Evolutionary conservation across 2,113 vertebrate species (phyloP).

Genomic region (Rhea americana): DNA sequence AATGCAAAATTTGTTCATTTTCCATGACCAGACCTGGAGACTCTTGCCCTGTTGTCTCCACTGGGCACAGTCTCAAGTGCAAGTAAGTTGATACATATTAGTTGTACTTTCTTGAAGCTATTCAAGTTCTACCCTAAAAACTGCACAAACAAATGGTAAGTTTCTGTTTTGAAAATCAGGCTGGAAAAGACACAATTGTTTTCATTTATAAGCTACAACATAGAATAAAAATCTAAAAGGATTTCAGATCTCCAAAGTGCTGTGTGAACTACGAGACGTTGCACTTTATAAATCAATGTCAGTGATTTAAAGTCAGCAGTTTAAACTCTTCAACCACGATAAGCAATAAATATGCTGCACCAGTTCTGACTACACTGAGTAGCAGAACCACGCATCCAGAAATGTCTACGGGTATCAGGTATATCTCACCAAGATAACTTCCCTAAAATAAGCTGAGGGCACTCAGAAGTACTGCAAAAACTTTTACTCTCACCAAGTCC

Average conservation of each 20-base stretch:
- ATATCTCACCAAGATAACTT: background rate
- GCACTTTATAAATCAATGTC: background rate
- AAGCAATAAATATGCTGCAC: background rate
- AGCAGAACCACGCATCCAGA: background rate
- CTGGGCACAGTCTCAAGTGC: background rate
- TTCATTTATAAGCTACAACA: background rate
- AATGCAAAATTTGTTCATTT: background rate
- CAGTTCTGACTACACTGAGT: background rate
- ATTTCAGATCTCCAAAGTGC: background rate
- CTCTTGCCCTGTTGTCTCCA: background rate
- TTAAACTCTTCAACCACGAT: background rate
- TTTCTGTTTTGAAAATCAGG: background rate
- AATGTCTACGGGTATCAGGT: background rate
- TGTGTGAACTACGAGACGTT: background rate
- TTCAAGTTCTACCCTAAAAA: background rate
- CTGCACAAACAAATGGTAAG: background rate
- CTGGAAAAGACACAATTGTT: background rate
- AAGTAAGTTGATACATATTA: background rate
- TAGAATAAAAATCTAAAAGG: background rate
- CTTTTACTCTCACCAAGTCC: conserved; percentile 78
- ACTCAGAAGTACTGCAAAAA: background rate
- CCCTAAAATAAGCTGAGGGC: background rate
- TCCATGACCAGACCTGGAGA: background rate
- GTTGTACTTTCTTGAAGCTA: background rate
- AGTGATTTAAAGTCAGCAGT: background rate